These are phyloP conservation scores for Glareola pratincola DNA, from an alignment of 2,113 vertebrate species.

Conservation along the genomic window DNA sequence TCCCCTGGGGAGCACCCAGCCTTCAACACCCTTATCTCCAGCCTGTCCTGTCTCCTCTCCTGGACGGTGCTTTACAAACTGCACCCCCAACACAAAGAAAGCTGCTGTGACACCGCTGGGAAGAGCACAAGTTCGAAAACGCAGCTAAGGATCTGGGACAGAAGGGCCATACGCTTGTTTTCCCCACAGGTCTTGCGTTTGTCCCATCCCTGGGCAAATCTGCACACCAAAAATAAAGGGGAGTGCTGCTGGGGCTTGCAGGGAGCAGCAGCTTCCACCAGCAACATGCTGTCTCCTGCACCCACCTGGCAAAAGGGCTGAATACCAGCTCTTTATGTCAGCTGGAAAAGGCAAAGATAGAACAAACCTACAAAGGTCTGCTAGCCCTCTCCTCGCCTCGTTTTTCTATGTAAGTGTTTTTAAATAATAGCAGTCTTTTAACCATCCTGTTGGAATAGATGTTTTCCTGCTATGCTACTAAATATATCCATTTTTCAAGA, in stretches of 20 bases:
- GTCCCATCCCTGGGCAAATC: not conserved
- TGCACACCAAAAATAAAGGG: not conserved
- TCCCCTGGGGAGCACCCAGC: not conserved
- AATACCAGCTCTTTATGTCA: not conserved
- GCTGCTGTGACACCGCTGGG: not conserved
- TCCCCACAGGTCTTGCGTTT: not conserved
- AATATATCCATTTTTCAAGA: not conserved
- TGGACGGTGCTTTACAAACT: not conserved
- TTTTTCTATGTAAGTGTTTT: not conserved
- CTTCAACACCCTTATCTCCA: not conserved
- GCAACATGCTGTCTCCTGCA: not conserved
- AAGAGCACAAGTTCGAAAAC: not conserved
- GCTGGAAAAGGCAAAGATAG: not conserved
- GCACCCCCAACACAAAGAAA: not conserved
- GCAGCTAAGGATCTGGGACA: not conserved
- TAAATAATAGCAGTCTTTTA: not conserved
- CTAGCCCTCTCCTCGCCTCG: not conserved
- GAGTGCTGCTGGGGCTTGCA: not conserved
- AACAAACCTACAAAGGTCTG: not conserved
- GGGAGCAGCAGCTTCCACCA: not conserved
- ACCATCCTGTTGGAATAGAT: not conserved
- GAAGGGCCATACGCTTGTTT: not conserved
- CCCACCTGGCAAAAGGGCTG: not conserved
- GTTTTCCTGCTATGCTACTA: not conserved
- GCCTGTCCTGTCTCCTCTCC: not conserved